Evolutionary conservation across 2,888 invertebrate species (phyloP).

Genomic region (Stenoptilia bipunctidactyla): DNA sequence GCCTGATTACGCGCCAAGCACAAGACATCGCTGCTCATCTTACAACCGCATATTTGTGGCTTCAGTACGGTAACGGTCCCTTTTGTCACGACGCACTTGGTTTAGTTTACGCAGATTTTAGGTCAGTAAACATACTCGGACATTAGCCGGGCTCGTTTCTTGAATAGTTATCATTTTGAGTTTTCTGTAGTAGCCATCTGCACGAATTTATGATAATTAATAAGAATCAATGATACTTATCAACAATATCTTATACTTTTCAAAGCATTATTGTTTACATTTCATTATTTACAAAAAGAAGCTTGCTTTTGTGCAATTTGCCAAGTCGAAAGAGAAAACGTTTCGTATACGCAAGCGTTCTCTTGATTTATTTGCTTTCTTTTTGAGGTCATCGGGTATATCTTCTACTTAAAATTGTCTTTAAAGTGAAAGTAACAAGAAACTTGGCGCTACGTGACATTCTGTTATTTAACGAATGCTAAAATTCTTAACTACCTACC

Average conservation of each 20-base stretch:
- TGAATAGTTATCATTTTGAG: too few species aligned
- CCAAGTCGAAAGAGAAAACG: conserved; percentile 47
- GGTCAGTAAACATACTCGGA: conserved; percentile 27
- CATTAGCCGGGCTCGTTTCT: too few species aligned
- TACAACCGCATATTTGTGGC: conserved; percentile 44
- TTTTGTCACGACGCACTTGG: conserved; percentile 44
- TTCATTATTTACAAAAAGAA: conserved; percentile 14
- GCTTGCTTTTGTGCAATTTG: conserved; percentile 17
- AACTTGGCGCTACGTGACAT: conserved; percentile 34
- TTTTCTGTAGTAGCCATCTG: too few species aligned
- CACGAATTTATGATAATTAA: too few species aligned
- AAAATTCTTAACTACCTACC: background rate
- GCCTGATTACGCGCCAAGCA: conserved; percentile 54
- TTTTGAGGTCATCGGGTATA: conserved; percentile 36
- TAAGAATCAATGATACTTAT: too few species aligned
- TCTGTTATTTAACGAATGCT: conserved; percentile 21
- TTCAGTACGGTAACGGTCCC: conserved; percentile 61
- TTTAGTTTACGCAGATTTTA: conserved; percentile 38
- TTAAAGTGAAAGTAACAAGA: conserved; percentile 49
- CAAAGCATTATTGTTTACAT: background rate
- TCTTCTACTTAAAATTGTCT: conserved; percentile 38
- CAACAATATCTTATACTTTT: too few species aligned
- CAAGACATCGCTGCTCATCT: conserved; percentile 25
- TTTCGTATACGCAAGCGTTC: conserved; percentile 27
- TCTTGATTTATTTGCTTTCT: conserved; percentile 53